Evolutionary conservation across 2,113 vertebrate genomes (phyloP).

Genomic region (Mobula hypostoma): DNA sequence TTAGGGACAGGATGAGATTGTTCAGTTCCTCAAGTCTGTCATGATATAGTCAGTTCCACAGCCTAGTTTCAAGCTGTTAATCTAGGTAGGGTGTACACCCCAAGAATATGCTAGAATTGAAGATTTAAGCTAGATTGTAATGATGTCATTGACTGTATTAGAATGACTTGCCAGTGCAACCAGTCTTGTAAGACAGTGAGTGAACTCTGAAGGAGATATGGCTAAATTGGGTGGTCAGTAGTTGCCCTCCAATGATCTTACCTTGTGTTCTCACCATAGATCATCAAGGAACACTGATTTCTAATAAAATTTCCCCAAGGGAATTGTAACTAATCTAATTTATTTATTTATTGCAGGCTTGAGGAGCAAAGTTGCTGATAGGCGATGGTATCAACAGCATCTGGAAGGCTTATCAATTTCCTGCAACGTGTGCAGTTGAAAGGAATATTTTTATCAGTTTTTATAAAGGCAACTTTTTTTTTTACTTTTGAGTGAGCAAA

Average conservation of each 20-base stretch:
- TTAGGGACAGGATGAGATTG: too few relatives aligned
- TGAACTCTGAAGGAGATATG: background rate
- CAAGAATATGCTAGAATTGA: background rate
- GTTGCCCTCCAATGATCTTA: background rate
- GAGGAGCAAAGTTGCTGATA: background rate
- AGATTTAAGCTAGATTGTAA: background rate
- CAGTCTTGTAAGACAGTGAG: background rate
- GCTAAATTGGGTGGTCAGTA: background rate
- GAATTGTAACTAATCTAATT: background rate
- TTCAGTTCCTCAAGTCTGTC: too few relatives aligned
- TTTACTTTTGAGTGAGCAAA: constrained; percentile 25
- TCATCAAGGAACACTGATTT: background rate
- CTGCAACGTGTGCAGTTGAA: constrained; percentile 33
- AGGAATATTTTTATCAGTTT: constrained; percentile 36
- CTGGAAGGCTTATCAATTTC: background rate
- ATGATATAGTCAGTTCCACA: too few relatives aligned
- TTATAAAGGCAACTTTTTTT: constrained; percentile 35
- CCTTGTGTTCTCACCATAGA: background rate
- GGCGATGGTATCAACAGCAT: background rate
- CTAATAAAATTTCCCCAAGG: background rate
- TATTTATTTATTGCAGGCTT: constrained; percentile 19
- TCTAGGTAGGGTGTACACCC: too few relatives aligned
- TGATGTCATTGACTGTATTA: background rate
- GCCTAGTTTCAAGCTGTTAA: too few relatives aligned
- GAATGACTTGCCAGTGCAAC: background rate